These are phyloP conservation scores for Graphium colonna DNA, from an alignment of 2,888 invertebrate genomes.

Conservation along the genomic window DNA sequence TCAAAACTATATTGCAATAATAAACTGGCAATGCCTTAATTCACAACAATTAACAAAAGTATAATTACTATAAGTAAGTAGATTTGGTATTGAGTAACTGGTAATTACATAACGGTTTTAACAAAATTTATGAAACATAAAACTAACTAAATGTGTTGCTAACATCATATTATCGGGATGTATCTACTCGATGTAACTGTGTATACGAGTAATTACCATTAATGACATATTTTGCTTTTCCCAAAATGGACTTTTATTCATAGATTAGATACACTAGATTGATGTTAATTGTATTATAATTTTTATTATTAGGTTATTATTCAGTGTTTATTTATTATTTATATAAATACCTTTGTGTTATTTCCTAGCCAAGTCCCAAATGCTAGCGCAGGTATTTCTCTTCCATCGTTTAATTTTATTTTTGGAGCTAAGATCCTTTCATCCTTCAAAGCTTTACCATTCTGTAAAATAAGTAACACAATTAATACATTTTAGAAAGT, in stretches of 20 bases:
- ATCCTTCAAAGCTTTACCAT: constrained; percentile 23
- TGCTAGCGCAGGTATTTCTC: constrained; percentile 80
- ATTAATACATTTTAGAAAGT: background rate
- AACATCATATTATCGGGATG: too few species aligned
- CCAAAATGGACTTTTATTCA: too few species aligned
- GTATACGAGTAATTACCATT: too few species aligned
- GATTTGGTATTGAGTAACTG: too few species aligned
- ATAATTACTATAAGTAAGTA: too few species aligned
- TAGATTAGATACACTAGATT: too few species aligned
- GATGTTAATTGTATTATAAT: background rate
- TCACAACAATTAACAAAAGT: too few species aligned
- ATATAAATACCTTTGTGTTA: constrained; percentile 37
- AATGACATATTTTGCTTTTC: too few species aligned
- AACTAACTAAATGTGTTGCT: too few species aligned
- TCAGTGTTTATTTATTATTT: background rate
- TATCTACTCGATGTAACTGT: too few species aligned
- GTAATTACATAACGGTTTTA: too few species aligned
- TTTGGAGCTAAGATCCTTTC: constrained; percentile 38
- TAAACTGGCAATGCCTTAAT: background rate
- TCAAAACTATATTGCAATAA: background rate
- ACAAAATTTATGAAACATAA: too few species aligned
- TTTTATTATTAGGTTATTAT: background rate
- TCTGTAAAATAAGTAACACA: background rate
- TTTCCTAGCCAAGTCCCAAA: constrained; percentile 81
- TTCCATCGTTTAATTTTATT: constrained; percentile 77